Evolutionary conservation across 2,888 invertebrate genomes (phyloP).

Genomic region (Tetheella fluctuosa): DNA sequence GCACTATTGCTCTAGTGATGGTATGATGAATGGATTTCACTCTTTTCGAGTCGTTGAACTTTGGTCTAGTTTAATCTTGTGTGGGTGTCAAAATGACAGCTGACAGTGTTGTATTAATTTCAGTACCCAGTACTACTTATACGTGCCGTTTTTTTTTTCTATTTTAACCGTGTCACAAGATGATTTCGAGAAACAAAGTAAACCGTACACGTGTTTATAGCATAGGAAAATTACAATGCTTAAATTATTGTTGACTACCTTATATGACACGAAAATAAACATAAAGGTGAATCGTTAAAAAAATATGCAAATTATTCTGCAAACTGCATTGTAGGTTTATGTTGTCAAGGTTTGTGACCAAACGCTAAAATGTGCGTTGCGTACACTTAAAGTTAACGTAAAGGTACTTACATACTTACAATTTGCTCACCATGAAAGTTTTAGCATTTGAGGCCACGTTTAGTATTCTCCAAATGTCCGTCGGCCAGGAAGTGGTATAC

Average conservation of each 20-base stretch:
- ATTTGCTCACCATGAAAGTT: slow-evolving; percentile 32
- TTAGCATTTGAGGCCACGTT: slow-evolving; percentile 51
- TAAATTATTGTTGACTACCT: neutral
- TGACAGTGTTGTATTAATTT: slow-evolving; percentile 46
- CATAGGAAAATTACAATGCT: neutral
- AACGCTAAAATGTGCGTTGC: slow-evolving; percentile 22
- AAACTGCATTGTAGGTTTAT: slow-evolving; percentile 12
- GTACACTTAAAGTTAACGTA: no score
- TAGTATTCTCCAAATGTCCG: slow-evolving; percentile 63
- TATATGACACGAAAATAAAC: neutral
- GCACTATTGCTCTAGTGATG: slow-evolving; percentile 69
- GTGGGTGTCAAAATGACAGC: slow-evolving; percentile 69
- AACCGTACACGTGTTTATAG: slow-evolving; percentile 13
- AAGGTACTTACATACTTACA: slow-evolving; percentile 17
- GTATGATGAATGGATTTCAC: slow-evolving; percentile 77
- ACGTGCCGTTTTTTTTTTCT: slow-evolving; percentile 18
- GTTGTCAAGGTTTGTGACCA: slow-evolving; percentile 23
- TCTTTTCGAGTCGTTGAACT: slow-evolving; percentile 75
- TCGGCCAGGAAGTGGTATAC: slow-evolving; percentile 65
- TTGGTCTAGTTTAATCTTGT: slow-evolving; percentile 67
- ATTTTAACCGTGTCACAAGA: neutral
- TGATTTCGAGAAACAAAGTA: slow-evolving; percentile 6
- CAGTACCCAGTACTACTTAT: slow-evolving; percentile 31
- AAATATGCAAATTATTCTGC: slow-evolving; percentile 4
- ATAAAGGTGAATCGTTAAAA: neutral